Evolutionary conservation across 2,888 invertebrate species (phyloP).

Genomic region (Lucinisca nassula): DNA sequence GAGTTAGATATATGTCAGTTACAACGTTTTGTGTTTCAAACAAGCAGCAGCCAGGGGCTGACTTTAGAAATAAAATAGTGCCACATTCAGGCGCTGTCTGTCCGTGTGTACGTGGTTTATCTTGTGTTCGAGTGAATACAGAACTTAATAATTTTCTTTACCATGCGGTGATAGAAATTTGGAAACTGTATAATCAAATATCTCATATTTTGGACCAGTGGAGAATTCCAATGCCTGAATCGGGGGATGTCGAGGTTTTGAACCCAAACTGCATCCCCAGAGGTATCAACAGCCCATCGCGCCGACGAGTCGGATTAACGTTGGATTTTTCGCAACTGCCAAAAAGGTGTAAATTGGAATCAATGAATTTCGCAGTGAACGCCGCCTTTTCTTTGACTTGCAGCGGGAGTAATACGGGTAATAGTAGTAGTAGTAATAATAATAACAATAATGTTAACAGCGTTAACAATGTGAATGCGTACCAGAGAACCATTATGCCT

Average conservation of each 20-base stretch:
- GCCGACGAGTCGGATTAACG: constrained; percentile 59
- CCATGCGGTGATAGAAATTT: background rate
- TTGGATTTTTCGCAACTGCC: constrained; percentile 68
- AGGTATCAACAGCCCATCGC: constrained; percentile 47
- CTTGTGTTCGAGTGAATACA: background rate
- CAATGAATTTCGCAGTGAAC: constrained; percentile 72
- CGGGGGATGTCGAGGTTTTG: constrained; percentile 81
- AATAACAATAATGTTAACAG: background rate
- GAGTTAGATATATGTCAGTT: constrained; percentile 67
- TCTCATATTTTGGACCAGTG: background rate
- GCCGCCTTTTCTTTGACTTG: constrained; percentile 36
- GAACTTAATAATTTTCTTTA: background rate
- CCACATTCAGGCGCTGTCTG: background rate
- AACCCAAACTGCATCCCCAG: constrained; percentile 71
- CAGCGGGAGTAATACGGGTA: background rate
- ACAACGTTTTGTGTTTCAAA: constrained; percentile 45
- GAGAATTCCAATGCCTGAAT: constrained; percentile 81
- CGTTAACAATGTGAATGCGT: background rate
- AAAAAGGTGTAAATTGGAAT: constrained; percentile 79
- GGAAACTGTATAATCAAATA: background rate
- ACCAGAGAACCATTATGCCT: constrained; percentile 75
- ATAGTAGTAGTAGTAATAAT: background rate
- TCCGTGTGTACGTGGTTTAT: background rate
- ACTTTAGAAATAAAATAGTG: background rate
- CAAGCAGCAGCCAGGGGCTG: background rate